Evolutionary conservation across 2,888 invertebrate genomes (phyloP).

Genomic region (Barypeithes pellucidus): DNA sequence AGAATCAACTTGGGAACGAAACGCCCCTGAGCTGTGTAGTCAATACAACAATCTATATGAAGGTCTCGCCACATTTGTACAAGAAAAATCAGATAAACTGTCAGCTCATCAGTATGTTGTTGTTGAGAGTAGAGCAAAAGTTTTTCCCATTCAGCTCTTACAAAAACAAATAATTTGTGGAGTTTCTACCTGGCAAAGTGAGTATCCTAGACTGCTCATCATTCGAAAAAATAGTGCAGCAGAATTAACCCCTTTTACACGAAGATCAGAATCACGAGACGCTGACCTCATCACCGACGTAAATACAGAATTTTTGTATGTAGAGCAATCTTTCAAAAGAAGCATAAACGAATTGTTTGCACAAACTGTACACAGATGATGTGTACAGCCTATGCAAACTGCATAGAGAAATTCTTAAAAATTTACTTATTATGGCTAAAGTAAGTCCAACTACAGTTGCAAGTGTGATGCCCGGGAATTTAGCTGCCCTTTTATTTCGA

Average conservation of each 20-base stretch:
- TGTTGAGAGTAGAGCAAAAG: constrained; percentile 1
- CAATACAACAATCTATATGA: not conserved
- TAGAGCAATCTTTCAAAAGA: constrained; percentile 16
- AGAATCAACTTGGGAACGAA: not conserved
- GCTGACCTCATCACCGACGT: not conserved
- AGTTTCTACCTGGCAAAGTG: not conserved
- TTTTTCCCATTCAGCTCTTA: constrained; percentile 1
- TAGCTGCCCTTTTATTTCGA: no score
- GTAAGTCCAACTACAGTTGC: not conserved
- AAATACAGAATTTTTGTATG: constrained; percentile 10
- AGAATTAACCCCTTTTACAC: not conserved
- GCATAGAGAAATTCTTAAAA: constrained; percentile 11
- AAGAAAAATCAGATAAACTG: not conserved
- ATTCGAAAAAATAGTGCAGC: not conserved
- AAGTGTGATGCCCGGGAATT: not conserved
- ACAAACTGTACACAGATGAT: constrained; percentile 1
- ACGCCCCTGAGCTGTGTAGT: not conserved
- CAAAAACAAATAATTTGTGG: not conserved
- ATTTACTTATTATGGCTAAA: not conserved
- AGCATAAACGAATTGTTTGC: constrained; percentile 5
- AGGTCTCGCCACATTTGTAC: not conserved
- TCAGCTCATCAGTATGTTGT: not conserved
- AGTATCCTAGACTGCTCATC: no score
- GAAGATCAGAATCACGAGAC: not conserved
- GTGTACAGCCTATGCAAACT: not conserved